Evolutionary conservation across 2,888 invertebrate genomes (phyloP).

Genomic region (Synergus gifuensis): DNA sequence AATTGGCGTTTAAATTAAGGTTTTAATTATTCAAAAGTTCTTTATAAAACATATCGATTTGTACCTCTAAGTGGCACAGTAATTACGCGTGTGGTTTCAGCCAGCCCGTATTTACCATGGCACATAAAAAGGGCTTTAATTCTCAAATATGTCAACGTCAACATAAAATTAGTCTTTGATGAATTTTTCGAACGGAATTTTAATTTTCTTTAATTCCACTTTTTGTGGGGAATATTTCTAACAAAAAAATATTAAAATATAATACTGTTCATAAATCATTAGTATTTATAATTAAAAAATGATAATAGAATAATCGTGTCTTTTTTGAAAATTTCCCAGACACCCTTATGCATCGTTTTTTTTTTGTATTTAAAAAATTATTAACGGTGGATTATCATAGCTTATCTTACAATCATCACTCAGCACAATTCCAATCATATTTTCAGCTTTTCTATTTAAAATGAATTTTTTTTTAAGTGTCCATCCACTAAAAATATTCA

Average conservation of each 20-base stretch:
- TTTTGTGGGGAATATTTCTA: background rate
- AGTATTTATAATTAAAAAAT: background rate
- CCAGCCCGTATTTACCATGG: background rate
- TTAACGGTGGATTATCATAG: conserved; percentile 18
- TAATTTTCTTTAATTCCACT: background rate
- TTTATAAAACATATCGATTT: conserved; percentile 23
- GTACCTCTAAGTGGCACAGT: background rate
- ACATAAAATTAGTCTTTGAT: background rate
- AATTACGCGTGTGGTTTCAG: background rate
- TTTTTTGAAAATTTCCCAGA: background rate
- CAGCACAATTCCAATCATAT: background rate
- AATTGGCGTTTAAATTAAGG: background rate
- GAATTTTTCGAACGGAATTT: background rate
- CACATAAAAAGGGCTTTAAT: background rate
- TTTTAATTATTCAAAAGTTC: conserved; percentile 16
- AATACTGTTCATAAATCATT: too few species aligned
- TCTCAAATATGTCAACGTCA: background rate
- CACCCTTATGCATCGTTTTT: background rate
- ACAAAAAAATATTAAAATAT: background rate
- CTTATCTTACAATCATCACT: conserved; percentile 17
- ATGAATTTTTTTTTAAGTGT: background rate
- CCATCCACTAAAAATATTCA: conserved; percentile 6
- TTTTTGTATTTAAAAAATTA: conserved; percentile 8
- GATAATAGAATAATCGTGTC: background rate
- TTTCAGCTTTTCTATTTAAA: conserved; percentile 11